Percentiles rank a stretch among this genome's conserved stretches.
Evolutionary conservation across 1,140 invertebrate species (phyloP).

Genomic region (Caenorhabditis inopinata): DNA sequence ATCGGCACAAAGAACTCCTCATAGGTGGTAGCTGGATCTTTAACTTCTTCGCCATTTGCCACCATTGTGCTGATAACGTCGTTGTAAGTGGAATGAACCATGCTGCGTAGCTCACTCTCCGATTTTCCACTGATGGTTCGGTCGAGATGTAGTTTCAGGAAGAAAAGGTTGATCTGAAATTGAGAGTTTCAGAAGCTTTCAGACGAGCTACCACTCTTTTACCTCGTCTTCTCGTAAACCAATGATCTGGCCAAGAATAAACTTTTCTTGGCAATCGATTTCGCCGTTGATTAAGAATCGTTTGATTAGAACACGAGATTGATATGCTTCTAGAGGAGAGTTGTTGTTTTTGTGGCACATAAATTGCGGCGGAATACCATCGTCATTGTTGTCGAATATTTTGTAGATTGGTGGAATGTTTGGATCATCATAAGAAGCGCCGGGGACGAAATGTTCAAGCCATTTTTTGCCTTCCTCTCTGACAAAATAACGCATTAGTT

Average conservation of each 20-base stretch:
- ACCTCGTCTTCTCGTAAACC: background rate
- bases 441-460: background rate
- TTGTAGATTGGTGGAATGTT: background rate
- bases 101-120: background rate
- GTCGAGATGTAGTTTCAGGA: background rate
- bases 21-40: background rate
- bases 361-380: background rate
- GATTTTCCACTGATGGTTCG: background rate
- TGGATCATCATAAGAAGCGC: background rate
- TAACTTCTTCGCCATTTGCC: background rate
- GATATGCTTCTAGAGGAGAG: background rate
- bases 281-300: background rate
- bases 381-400: constrained; percentile 11
- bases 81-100: background rate
- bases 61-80: background rate
- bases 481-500: background rate
- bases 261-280: background rate
- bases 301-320: background rate
- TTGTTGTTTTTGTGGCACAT: background rate
- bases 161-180: background rate
- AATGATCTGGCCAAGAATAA: background rate
- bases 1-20: background rate
- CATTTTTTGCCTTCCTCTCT: background rate
- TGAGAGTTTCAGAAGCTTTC: background rate
- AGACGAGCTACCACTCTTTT: background rate